Evolutionary conservation across 2,888 invertebrate species (phyloP), one percentile per base, ranked within the genome.

Genomic region (Drosophila mimetica): DNA sequence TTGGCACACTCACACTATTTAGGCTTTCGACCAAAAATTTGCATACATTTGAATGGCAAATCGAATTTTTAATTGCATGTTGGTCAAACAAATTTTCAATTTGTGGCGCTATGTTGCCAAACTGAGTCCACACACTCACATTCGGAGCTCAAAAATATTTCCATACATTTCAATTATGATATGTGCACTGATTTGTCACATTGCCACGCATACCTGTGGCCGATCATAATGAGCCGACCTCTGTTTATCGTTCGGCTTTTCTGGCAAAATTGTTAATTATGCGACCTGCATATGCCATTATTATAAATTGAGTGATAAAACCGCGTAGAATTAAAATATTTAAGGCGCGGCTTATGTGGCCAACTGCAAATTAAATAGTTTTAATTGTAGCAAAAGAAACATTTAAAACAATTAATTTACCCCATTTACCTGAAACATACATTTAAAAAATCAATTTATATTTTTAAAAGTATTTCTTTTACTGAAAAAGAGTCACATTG

Each of bases 31-130:
- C 47, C 41, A 53, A 65, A 67, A 69, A 74, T 79, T 83, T 65
- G 57, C 65, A 71, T 70, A 64, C 52, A 64, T 72, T 73, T 52
- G n/a, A n/a, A 46, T 46, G 22, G 48, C 63, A 61, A 74, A 82
- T 85, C 64, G 42, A 71, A 86, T 86, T 87, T 52, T 72, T 71
- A 74, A 79, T 82, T 81, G 79, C 54, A 64, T 42, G 30, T 60
- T 47, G 57, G 53, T 32, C 57, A 74, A 75, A 87, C 71, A 61
- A 81, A 71, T 75, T 69, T 57, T 30, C 52, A 82, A 71, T 77
- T 74, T 81, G 51, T 37, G 74, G 46, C 54, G 25, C 28, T 34
- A 34, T 54, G 53, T 34, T 32, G 60, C 44, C 53, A 37, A 36
- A 37, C 41, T n/a, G n/a, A 18, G 13, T 39, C 36, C 22, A 20